Base-by-base conservation (phyloP, 2,888 invertebrate genomes). In the Panzeria rudis region DNA sequence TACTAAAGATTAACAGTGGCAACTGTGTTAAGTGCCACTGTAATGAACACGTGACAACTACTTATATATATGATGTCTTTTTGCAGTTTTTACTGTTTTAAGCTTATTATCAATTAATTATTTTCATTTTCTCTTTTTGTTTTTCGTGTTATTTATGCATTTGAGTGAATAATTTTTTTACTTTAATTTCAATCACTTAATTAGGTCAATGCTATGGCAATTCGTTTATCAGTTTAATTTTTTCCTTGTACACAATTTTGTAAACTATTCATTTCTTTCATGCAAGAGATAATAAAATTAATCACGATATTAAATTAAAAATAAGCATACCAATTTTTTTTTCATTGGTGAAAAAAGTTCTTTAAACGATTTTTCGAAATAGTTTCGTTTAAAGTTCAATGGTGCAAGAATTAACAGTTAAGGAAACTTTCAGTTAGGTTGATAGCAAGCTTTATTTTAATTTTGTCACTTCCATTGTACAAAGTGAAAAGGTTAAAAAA, bases 131-230 rank as follows among this genome's bases (percentile, higher is more conserved):
- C 23, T 23, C 5, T 13, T 0, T 35, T 50, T 41, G 38, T 20
- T 17, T 78, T 41, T 50, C 17, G 20, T 52, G 11, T 17, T 29
- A 25, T 62, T 47, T 20, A 29, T 62, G 11, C 41, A 71, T 41
- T 62, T 52, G 23, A 47, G 35, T 13, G 13, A 47, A 47, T 35
- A 35, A 35, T 35, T 35, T 66, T 32, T 77, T 32, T 13, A n/a
- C 68, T 75, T 64, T 59, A 44, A 68, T 81, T 75, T 64, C 23
- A 64, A 79, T 44, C 23, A 64, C 17, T 71, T 79, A 72, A 79
- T 79, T 79, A 54, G 79, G 64, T 68, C 73, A 69, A 25, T 77
- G 64, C 69, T 61, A 35, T 61, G 32, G 29, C 50, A 44, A 62
- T 79, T 73, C 52, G n/a, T 61, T 66, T 73, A 52, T 73, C 44